A percentile compares a stretch with the other conserved stretches of the same genome.
Conservation (phyloP, 2,797 vertebrate genomes). For the Cacajao melanocephalus region DNA sequence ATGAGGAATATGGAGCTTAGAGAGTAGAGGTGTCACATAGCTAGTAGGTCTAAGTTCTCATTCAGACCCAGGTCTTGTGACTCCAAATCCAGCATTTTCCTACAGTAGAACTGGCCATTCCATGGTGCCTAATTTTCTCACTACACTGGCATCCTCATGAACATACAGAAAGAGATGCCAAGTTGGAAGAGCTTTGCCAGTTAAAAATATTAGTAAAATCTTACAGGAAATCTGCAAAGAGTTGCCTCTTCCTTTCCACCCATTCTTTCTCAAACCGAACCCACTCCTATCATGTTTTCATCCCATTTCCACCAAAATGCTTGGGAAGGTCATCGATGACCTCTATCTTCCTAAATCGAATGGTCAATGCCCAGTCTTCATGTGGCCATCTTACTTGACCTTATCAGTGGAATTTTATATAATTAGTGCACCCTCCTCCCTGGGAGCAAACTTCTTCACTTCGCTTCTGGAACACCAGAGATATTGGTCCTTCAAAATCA, state of each 20-base stretch:
- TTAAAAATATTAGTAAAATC: neutral
- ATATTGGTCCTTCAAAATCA: neutral
- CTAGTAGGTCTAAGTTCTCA: neutral
- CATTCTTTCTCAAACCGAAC: neutral
- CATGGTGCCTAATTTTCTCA: neutral
- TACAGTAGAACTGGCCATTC: neutral
- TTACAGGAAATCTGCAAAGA: neutral
- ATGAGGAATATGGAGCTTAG: neutral
- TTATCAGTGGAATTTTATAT: neutral
- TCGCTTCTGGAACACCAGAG: neutral
- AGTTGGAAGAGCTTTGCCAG: neutral
- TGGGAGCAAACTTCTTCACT: neutral
- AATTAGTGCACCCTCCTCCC: neutral
- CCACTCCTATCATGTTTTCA: neutral
- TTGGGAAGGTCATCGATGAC: neutral
- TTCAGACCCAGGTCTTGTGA: neutral
- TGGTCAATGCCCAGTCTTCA: neutral
- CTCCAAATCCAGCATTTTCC: neutral
- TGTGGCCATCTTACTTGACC: neutral
- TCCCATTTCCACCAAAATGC: neutral
- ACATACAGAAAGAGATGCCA: neutral
- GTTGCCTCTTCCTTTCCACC: neutral
- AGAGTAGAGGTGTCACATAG: neutral
- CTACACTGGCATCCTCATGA: neutral
- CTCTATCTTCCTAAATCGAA: neutral